These are phyloP conservation scores for Druceiella hillmani DNA, from an alignment of 2,888 invertebrate species.

Conservation along the genomic window DNA sequence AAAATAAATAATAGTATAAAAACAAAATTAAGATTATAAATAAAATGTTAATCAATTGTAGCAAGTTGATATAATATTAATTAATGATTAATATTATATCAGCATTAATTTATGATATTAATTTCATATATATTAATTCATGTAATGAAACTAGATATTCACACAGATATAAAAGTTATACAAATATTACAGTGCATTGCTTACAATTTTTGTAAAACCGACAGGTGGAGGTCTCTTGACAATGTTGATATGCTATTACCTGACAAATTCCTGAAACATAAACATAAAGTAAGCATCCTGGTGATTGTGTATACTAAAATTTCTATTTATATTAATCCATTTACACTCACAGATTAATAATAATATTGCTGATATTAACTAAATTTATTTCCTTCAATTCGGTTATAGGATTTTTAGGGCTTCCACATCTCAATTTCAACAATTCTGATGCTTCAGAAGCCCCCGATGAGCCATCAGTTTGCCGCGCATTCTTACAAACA, in stretches of 20 bases:
- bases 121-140: conserved; percentile 5
- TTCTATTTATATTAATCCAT: neutral
- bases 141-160: too few species aligned
- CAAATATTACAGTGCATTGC: too few species aligned
- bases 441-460: conserved; percentile 49
- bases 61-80: neutral
- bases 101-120: neutral
- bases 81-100: conserved; percentile 1
- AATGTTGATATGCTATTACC: conserved; percentile 57
- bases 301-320: neutral
- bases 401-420: conserved; percentile 51
- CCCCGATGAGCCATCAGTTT: conserved; percentile 41
- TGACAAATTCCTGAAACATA: conserved; percentile 57
- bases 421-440: conserved; percentile 58
- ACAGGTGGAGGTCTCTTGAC: conserved; percentile 57
- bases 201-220: conserved; percentile 66
- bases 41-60: conserved; percentile 1
- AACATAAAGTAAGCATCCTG: conserved; percentile 20
- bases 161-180: too few species aligned
- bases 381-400: conserved; percentile 59
- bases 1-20: conserved; percentile 12
- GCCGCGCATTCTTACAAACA: conserved; percentile 53
- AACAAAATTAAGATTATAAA: conserved; percentile 7
- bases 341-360: conserved; percentile 60
- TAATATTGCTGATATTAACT: conserved; percentile 53